Evolutionary conservation across 2,888 invertebrate species (phyloP).

Genomic region (Bursaphelenchus okinawaensis): DNA sequence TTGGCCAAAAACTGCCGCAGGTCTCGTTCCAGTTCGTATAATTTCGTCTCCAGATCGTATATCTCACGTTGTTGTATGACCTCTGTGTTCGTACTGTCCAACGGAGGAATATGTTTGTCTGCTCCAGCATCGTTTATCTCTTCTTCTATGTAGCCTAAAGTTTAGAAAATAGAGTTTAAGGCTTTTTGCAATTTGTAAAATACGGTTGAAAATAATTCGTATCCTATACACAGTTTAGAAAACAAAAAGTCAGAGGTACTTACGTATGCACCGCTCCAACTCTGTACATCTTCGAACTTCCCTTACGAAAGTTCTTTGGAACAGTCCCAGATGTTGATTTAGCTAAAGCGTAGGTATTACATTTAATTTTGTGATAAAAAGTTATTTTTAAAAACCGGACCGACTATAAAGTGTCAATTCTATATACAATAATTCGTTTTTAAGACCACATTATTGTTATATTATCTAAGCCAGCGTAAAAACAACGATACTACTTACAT

Average conservation of each 20-base stretch:
- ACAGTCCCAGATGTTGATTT: slow-evolving; percentile 92
- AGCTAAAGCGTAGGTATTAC: slow-evolving; percentile 65
- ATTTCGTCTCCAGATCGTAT: slow-evolving; percentile 85
- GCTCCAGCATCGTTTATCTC: slow-evolving; percentile 82
- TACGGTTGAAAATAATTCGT: neutral
- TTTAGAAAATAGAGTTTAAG: too few relatives aligned
- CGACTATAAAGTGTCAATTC: too few relatives aligned
- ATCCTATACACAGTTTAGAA: neutral
- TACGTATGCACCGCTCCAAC: slow-evolving; percentile 66
- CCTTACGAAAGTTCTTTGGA: slow-evolving; percentile 95
- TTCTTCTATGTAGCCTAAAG: slow-evolving; percentile 71
- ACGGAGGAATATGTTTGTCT: slow-evolving; percentile 66
- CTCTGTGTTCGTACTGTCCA: slow-evolving; percentile 62
- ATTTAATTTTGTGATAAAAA: neutral
- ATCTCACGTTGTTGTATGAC: slow-evolving; percentile 95
- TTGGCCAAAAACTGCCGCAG: slow-evolving; percentile 44
- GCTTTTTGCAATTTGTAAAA: neutral
- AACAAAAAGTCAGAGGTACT: slow-evolving; percentile 12
- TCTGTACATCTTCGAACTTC: slow-evolving; percentile 96
- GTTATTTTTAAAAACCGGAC: too few relatives aligned
- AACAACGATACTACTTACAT: too few relatives aligned
- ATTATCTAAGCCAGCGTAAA: too few relatives aligned
- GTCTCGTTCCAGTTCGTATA: slow-evolving; percentile 48
- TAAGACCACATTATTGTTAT: too few relatives aligned
- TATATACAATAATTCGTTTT: too few relatives aligned